phyloP scores from a whole-genome alignment of 2,797 vertebrate species.

The Poeciliopsis gracilis region DNA sequence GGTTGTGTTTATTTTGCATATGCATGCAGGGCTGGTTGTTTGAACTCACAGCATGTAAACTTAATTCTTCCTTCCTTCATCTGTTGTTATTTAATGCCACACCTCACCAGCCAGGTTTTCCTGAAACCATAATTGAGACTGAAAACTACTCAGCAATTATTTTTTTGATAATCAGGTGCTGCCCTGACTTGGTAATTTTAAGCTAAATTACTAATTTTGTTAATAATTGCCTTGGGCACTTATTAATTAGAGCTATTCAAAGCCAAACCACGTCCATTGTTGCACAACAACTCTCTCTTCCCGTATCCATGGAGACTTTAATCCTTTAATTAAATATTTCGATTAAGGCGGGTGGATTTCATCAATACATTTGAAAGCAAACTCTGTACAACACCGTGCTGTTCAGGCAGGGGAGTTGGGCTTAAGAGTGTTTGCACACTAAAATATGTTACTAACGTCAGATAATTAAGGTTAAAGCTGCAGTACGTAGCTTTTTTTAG shows the following conservation, averaged over 20 bases:
- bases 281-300: not conserved
- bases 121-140: not conserved
- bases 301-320: not conserved
- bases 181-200: not conserved
- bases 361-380: not conserved
- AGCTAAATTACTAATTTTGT: not conserved
- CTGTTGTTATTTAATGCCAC: not conserved
- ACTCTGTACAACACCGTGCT: not conserved
- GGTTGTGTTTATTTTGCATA: no score
- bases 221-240: not conserved
- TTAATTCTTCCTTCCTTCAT: not conserved
- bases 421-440: not conserved
- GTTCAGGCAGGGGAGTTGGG: not conserved
- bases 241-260: not conserved
- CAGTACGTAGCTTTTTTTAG: not conserved
- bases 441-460: not conserved
- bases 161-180: not conserved
- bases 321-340: not conserved
- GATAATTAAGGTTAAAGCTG: not conserved
- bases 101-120: not conserved
- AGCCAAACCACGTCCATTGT: not conserved
- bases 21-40: no score
- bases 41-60: not conserved
- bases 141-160: not conserved
- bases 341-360: not conserved